A percentile compares a stretch with the other conserved stretches of the same genome.
phyloP scores from a whole-genome alignment of 2,888 invertebrate genomes.

The Abrostola tripartita region DNA sequence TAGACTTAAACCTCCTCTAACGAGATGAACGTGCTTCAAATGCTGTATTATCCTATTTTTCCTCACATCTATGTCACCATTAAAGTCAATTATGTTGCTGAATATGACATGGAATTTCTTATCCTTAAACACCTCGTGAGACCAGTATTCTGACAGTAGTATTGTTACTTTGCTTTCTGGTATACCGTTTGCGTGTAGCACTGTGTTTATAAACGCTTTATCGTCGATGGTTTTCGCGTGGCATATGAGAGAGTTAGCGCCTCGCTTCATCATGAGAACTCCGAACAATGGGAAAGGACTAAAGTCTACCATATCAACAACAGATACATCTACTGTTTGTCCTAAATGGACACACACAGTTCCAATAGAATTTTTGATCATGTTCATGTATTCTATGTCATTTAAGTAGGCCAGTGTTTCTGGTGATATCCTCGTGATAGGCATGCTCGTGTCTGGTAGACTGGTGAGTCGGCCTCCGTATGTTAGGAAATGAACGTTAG shows the following conservation, averaged over 20 bases:
- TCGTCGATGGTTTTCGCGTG: constrained; percentile 32
- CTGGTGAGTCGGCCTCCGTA: constrained; percentile 30
- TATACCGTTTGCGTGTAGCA: constrained; percentile 33
- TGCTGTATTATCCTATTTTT: constrained; percentile 9
- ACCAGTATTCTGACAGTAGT: constrained; percentile 25
- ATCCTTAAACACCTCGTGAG: constrained; percentile 11
- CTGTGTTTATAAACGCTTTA: constrained; percentile 24
- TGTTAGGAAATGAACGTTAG: constrained; percentile 19
- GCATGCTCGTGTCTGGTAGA: constrained; percentile 2
- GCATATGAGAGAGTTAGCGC: constrained; percentile 69
- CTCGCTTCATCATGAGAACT: constrained; percentile 77
- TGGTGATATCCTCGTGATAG: constrained; percentile 34
- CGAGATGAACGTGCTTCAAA: constrained; percentile 22
- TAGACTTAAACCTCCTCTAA: constrained; percentile 32
- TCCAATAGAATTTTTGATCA: constrained; percentile 26
- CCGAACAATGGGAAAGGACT: constrained; percentile 87
- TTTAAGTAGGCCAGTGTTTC: constrained; percentile 38
- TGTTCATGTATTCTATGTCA: constrained; percentile 45
- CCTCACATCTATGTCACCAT: constrained; percentile 36
- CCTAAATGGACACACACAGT: constrained; percentile 36
- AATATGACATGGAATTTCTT: constrained; percentile 45
- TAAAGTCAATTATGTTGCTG: constrained; percentile 30
- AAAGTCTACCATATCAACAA: constrained; percentile 78
- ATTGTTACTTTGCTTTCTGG: constrained; percentile 36
- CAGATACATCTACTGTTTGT: constrained; percentile 25